These are phyloP conservation scores for Rallus crepitans DNA, from an alignment of 2,797 vertebrate genomes.

Conservation along the genomic window DNA sequence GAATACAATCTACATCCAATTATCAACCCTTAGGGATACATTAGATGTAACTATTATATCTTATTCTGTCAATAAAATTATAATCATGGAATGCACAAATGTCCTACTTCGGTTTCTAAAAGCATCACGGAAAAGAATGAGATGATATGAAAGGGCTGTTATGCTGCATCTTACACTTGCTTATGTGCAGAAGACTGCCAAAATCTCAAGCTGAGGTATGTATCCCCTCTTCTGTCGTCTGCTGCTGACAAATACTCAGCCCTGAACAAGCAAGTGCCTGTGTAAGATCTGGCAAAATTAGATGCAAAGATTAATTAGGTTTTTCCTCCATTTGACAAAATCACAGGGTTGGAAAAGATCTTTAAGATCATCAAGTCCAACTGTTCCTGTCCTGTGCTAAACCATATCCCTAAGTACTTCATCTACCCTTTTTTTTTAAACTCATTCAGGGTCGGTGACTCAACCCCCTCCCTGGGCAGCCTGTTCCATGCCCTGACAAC, in stretches of 20 bases:
- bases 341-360: no score
- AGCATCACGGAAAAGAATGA: constrained; percentile 50
- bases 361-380: no score
- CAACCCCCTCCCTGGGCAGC: no score
- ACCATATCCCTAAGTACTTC: no score
- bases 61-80: constrained; percentile 78
- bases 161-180: constrained; percentile 25
- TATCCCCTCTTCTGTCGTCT: background rate
- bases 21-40: constrained; percentile 52
- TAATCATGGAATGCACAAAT: constrained; percentile 67
- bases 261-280: background rate
- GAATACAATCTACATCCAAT: constrained; percentile 64
- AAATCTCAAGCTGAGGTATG: constrained; percentile 12
- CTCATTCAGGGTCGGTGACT: no score
- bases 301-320: background rate
- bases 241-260: background rate
- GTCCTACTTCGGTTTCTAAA: constrained; percentile 71
- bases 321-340: background rate
- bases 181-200: constrained; percentile 36
- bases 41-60: constrained; percentile 76
- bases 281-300: background rate
- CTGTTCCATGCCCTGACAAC: no score
- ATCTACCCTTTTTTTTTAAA: no score
- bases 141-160: constrained; percentile 57
- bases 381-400: no score